Evolutionary conservation across 2,888 invertebrate species (phyloP), one percentile per base, ranked within the genome.

Genomic region (Marronus borbonicus): DNA sequence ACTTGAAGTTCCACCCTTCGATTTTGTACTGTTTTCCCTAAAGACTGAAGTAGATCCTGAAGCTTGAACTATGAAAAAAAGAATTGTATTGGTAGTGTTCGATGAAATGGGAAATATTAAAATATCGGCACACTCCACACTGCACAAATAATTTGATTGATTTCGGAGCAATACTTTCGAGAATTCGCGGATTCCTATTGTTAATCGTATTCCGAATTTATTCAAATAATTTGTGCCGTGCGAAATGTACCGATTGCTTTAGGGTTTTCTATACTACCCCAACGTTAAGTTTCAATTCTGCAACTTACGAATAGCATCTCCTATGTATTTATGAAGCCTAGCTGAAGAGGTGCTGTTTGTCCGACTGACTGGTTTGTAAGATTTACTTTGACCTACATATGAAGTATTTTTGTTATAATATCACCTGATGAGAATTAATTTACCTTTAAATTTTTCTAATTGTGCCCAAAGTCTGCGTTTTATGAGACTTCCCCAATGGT

Each of bases 381-480:
- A 58, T 76, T 44, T 76, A 44, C 76, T 76, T 44, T 76, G 36
- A n/a, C 55, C 76, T 76, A 10, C 20, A 68, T 14, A 4, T 4
- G 10, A 52, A 50, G 39, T 24, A 14, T 36, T 36, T 1, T 36
- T 36, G 31, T 36, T 14, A 52, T 49, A 28, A n/a, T n/a, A 17
- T 36, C 52, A 52, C 5, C 28, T 28, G 8, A 24, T 14, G 28
- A 12, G 24, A 28, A 31, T 24, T 5, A 62, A 62, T 12, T 68
- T 81, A 88, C 87, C 85, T 86, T 86, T 87, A 12, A 81, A 84
- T 80, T 83, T 83, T 55, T 84, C 70, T 36, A 88, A 81, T 81
- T 88, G 87, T 60, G 84, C 80, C 87, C 87, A 87, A 39, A 88
- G 80, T 68, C 83, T 84, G 20, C 84, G 82, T 72, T 86, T 85